Conservation (phyloP, 1,140 invertebrate genomes). For the Anastrepha obliqua region DNA sequence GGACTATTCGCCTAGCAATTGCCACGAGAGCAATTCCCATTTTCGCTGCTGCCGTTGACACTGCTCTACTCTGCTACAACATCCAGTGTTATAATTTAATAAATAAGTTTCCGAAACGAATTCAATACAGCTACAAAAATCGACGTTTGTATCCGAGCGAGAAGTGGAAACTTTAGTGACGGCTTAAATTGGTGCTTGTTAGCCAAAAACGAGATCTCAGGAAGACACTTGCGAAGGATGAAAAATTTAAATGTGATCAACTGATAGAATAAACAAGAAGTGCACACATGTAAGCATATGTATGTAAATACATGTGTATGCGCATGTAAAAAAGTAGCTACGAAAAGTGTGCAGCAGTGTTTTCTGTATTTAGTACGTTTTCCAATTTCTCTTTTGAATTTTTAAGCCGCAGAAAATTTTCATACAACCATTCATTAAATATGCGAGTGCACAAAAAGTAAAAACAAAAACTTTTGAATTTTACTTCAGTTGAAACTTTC, state of each 20-base stretch:
- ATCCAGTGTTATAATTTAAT: not conserved
- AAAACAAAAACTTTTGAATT: conserved; percentile 25
- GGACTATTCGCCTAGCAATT: no score
- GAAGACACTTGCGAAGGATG: not conserved
- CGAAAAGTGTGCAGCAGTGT: not conserved
- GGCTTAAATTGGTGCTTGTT: not conserved
- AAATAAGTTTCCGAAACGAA: not conserved
- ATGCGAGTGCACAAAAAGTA: conserved; percentile 20
- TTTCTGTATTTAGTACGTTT: not conserved
- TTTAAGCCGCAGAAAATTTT: conserved; percentile 32
- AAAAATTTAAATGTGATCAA: not conserved
- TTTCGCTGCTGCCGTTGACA: not conserved
- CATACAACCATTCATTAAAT: conserved; percentile 32
- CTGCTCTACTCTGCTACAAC: not conserved
- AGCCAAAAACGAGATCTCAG: not conserved
- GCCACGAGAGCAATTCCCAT: not conserved
- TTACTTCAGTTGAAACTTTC: not conserved
- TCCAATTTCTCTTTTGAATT: conserved; percentile 39
- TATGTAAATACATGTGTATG: not conserved
- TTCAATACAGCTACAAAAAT: not conserved
- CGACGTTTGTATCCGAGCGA: not conserved
- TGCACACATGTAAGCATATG: not conserved
- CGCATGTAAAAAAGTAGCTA: not conserved
- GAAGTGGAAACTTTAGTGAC: not conserved
- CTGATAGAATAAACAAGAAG: conserved; percentile 4